Evolutionary conservation across 92 coral and sea anemone genomes (phyloP).

Genomic region (Porites evermanni): DNA sequence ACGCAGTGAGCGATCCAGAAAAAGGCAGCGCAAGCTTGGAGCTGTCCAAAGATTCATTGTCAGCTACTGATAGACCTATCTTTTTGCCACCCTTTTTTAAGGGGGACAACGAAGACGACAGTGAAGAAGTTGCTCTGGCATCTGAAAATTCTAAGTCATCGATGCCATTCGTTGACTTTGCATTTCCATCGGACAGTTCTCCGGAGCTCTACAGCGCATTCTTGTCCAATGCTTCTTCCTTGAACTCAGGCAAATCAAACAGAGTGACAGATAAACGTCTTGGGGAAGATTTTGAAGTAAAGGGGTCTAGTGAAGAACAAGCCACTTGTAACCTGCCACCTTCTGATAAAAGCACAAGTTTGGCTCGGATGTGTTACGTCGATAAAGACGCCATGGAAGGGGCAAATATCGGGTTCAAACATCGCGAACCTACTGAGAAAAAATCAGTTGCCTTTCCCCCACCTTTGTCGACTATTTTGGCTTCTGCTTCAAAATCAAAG

Average conservation of each 20-base stretch:
- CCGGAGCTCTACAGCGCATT: neutral
- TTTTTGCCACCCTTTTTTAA: neutral
- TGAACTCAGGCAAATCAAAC: neutral
- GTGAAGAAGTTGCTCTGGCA: neutral
- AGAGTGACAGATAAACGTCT: neutral
- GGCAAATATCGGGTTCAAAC: neutral
- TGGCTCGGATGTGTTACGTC: neutral
- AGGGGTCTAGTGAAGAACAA: neutral
- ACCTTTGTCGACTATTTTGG: slow-evolving; percentile 37
- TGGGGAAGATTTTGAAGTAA: neutral
- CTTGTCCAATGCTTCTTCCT: neutral
- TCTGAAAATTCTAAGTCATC: neutral
- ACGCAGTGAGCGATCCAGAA: neutral
- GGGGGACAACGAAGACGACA: neutral
- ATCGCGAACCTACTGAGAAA: neutral
- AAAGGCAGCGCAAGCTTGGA: neutral
- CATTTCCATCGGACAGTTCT: neutral
- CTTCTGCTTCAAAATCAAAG: slow-evolving; percentile 36
- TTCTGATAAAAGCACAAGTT: neutral
- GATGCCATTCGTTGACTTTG: neutral
- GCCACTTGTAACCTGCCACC: neutral
- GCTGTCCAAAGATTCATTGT: neutral
- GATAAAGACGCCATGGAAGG: neutral
- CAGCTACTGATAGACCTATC: neutral
- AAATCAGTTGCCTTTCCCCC: slow-evolving; percentile 17